Evolutionary conservation across 2,113 vertebrate species (phyloP).

Genomic region (Dicaeum eximium): DNA sequence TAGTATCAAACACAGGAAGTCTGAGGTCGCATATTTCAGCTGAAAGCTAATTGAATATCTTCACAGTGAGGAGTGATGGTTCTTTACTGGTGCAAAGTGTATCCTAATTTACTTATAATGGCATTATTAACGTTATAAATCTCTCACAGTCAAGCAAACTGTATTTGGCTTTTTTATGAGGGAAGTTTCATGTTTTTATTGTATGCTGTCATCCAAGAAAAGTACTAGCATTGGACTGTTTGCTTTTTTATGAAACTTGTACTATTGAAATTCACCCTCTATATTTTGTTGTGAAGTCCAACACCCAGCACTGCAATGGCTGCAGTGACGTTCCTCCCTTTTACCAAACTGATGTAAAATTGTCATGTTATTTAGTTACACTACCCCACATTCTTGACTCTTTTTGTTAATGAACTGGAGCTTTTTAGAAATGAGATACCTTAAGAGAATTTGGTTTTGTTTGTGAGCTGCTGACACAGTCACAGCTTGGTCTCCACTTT

Average conservation of each 20-base stretch:
- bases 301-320: neutral
- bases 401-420: neutral
- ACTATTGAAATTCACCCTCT: neutral
- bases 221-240: neutral
- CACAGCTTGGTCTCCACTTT: neutral
- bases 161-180: neutral
- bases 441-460: neutral
- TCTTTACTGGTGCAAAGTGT: neutral
- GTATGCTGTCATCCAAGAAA: neutral
- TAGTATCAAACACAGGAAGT: neutral
- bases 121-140: neutral
- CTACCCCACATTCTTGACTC: neutral
- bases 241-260: neutral
- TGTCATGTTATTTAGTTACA: neutral
- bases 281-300: neutral
- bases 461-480: neutral
- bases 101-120: neutral
- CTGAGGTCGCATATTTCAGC: neutral
- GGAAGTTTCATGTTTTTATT: neutral
- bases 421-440: neutral
- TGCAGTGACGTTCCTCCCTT: neutral
- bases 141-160: neutral
- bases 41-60: neutral
- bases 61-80: neutral
- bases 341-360: neutral